A percentile compares a stretch with the other conserved stretches of the same genome.
These are phyloP conservation scores for Xyrichtys novacula DNA, from an alignment of 2,797 vertebrate species.

Conservation along the genomic window DNA sequence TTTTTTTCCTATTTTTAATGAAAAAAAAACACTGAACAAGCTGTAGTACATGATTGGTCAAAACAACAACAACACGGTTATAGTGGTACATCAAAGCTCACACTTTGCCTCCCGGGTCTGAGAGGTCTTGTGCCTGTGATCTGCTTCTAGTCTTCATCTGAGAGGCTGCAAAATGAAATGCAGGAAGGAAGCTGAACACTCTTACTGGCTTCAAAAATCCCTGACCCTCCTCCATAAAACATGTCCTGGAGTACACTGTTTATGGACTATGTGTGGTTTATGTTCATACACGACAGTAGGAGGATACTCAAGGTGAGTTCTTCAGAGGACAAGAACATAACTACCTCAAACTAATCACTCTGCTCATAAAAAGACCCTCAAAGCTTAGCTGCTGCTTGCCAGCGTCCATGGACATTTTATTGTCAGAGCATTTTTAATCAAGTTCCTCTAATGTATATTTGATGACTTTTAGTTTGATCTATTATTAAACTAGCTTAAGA, in stretches of 20 bases:
- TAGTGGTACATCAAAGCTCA: not conserved
- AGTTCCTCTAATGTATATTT: constrained; percentile 6
- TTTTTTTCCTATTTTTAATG: no score
- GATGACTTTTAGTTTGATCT: constrained; percentile 9
- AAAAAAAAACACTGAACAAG: not conserved
- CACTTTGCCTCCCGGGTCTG: constrained; percentile 3
- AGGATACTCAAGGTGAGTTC: constrained; percentile 11
- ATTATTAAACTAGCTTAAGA: constrained; percentile 3
- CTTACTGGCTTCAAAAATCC: not conserved
- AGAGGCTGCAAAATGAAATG: not conserved
- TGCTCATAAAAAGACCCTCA: constrained; percentile 38
- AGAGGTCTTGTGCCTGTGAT: not conserved
- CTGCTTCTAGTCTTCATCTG: not conserved
- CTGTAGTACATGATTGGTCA: not conserved
- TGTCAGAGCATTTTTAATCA: constrained; percentile 26
- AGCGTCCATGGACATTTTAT: constrained; percentile 12
- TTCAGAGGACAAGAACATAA: constrained; percentile 17
- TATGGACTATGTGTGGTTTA: not conserved
- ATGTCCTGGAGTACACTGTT: not conserved
- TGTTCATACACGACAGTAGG: not conserved
- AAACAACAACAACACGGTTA: not conserved
- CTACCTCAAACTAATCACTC: constrained; percentile 28
- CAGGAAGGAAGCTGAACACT: not conserved
- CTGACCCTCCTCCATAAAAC: not conserved
- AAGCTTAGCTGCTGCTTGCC: constrained; percentile 18